Percentiles rank a stretch among this genome's conserved stretches.
Conservation (phyloP, 2,888 invertebrate species). For the Halictus ligatus region DNA sequence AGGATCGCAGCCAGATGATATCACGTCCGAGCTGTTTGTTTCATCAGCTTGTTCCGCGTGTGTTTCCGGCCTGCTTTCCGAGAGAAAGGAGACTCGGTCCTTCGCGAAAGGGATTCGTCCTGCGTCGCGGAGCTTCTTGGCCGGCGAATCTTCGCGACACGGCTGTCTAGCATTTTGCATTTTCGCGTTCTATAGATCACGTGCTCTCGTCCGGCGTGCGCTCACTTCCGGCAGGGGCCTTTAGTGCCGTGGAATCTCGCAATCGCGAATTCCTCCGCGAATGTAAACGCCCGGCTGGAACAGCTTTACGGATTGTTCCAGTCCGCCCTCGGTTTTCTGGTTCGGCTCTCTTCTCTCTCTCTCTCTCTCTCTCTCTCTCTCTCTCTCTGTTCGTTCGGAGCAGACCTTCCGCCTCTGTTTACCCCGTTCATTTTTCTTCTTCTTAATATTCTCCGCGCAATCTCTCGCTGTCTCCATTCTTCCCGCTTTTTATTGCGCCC, state of each 20-base stretch:
- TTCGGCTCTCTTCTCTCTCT: background rate
- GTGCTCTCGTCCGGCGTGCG: constrained; percentile 20
- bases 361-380: background rate
- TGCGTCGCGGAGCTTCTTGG: background rate
- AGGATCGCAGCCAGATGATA: constrained; percentile 30
- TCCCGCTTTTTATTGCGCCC: background rate
- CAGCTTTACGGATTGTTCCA: constrained; percentile 74
- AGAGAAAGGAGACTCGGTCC: background rate
- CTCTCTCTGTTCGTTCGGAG: background rate
- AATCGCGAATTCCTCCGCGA: constrained; percentile 80
- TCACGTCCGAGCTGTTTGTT: constrained; percentile 42
- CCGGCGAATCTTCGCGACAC: background rate
- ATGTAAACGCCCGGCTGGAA: constrained; percentile 74
- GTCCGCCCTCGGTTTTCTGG: constrained; percentile 10
- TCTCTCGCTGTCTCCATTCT: background rate
- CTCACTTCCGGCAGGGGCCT: constrained; percentile 35
- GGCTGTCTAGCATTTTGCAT: background rate
- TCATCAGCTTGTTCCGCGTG: constrained; percentile 34
- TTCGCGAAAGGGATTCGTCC: background rate
- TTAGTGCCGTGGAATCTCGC: constrained; percentile 75
- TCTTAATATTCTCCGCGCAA: constrained; percentile 19
- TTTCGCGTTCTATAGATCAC: constrained; percentile 47
- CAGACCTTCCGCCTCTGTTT: constrained; percentile 2
- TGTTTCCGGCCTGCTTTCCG: constrained; percentile 43
- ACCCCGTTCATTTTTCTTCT: constrained; percentile 25